Conservation (phyloP, 2,113 vertebrate genomes). For the Entelurus aequoreus region DNA sequence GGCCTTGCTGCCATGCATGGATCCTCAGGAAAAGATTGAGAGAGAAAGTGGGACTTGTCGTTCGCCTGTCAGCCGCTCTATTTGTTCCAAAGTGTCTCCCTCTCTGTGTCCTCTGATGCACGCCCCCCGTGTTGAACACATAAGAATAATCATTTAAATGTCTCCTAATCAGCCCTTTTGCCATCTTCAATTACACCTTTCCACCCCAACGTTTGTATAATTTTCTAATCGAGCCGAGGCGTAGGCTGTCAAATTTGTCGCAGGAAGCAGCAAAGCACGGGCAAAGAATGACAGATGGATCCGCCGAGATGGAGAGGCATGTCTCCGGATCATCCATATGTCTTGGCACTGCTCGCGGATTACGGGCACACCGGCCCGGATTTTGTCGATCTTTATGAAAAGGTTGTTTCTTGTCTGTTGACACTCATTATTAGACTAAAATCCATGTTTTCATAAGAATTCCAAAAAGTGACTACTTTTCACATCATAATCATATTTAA, state of each 20-base stretch:
- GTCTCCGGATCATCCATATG: constrained; percentile 44
- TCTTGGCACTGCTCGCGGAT: constrained; percentile 32
- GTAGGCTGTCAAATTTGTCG: constrained; percentile 61
- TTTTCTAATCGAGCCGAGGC: constrained; percentile 88
- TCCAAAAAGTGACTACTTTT: background rate
- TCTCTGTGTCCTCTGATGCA: constrained; percentile 82
- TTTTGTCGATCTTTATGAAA: constrained; percentile 15
- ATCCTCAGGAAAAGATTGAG: constrained; percentile 51
- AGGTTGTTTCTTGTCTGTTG: constrained; percentile 16
- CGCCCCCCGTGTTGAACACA: constrained; percentile 85
- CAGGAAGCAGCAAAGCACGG: constrained; percentile 66
- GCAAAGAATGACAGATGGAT: constrained; percentile 90
- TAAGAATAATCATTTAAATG: constrained; percentile 96
- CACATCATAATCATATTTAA: background rate
- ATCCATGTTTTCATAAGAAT: constrained; percentile 2
- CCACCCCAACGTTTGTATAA: constrained; percentile 97
- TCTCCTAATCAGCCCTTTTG: constrained; percentile 96
- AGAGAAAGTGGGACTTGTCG: constrained; percentile 46
- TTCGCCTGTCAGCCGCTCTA: constrained; percentile 80
- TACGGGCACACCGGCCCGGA: constrained; percentile 33
- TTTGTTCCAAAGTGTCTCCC: constrained; percentile 79
- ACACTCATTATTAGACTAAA: constrained; percentile 14
- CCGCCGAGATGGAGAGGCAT: constrained; percentile 72
- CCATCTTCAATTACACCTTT: constrained; percentile 99
- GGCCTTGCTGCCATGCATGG: constrained; percentile 33